Percentiles rank a stretch among this genome's conserved stretches.
These are phyloP conservation scores for Thamnophis elegans DNA, from an alignment of 2,797 vertebrate species.

Conservation along the genomic window DNA sequence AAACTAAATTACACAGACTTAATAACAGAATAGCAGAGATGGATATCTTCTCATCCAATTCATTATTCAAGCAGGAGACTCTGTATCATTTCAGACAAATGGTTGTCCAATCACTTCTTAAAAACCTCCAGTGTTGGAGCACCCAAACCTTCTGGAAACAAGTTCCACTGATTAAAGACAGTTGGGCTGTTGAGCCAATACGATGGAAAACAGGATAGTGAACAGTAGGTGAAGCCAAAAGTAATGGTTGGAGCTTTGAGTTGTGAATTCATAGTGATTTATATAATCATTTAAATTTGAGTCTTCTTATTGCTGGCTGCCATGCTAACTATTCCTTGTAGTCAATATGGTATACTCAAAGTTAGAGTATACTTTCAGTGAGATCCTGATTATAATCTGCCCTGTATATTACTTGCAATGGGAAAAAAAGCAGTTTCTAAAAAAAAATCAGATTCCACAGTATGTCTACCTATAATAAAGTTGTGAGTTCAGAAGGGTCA, in stretches of 20 bases:
- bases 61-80: no score
- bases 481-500: neutral
- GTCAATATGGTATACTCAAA: neutral
- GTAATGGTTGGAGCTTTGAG: neutral
- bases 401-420: neutral
- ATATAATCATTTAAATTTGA: neutral
- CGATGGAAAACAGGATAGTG: neutral
- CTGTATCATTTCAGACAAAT: no score
- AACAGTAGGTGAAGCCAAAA: neutral
- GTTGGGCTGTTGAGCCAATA: neutral
- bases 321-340: neutral
- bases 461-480: neutral
- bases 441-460: neutral
- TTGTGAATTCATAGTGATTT: neutral
- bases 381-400: neutral
- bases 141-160: no score
- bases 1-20: conserved; percentile 17
- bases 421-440: no score
- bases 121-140: no score
- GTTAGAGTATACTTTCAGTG: neutral
- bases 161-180: neutral
- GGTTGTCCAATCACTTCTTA: no score
- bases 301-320: neutral
- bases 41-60: no score
- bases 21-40: no score